phyloP scores from a whole-genome alignment of 2,113 vertebrate genomes.

The Lepisosteus osseus region DNA sequence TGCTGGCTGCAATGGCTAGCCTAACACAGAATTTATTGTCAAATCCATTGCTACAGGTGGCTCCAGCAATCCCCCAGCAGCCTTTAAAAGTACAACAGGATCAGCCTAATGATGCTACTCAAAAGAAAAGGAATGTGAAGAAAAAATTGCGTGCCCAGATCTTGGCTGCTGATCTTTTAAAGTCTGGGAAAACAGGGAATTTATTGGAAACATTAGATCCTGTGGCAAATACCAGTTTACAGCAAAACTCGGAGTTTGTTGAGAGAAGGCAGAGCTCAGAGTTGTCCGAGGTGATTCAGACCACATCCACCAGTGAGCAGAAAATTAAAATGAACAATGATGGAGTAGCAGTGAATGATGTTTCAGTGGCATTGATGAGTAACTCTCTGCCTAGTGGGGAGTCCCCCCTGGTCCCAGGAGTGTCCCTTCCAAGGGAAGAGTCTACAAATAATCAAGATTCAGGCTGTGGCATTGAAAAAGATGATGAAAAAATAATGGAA shows the following conservation, averaged over 20 bases:
- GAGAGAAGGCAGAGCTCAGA: slow-evolving; percentile 18
- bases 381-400: slow-evolving; percentile 45
- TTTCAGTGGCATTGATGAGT: slow-evolving; percentile 34
- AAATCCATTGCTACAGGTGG: slow-evolving; percentile 21
- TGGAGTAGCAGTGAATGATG: slow-evolving; percentile 44
- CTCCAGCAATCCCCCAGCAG: slow-evolving; percentile 26
- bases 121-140: slow-evolving; percentile 63
- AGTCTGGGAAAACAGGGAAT: slow-evolving; percentile 47
- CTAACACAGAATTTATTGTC: slow-evolving; percentile 33
- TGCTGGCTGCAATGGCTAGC: slow-evolving; percentile 30
- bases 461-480: slow-evolving; percentile 44
- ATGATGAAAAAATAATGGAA: slow-evolving; percentile 71
- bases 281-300: slow-evolving; percentile 27
- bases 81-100: slow-evolving; percentile 13
- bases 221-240: slow-evolving; percentile 30
- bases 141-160: slow-evolving; percentile 75
- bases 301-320: slow-evolving; percentile 9
- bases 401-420: slow-evolving; percentile 12
- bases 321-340: slow-evolving; percentile 32
- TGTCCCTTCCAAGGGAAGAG: slow-evolving; percentile 16
- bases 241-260: slow-evolving; percentile 26
- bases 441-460: slow-evolving; percentile 45
- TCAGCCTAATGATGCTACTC: slow-evolving; percentile 10
- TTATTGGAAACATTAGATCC: slow-evolving; percentile 46
- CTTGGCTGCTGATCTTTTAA: slow-evolving; percentile 67